Conservation (phyloP, 2,888 invertebrate species). For the Orthonevra nobilis region DNA sequence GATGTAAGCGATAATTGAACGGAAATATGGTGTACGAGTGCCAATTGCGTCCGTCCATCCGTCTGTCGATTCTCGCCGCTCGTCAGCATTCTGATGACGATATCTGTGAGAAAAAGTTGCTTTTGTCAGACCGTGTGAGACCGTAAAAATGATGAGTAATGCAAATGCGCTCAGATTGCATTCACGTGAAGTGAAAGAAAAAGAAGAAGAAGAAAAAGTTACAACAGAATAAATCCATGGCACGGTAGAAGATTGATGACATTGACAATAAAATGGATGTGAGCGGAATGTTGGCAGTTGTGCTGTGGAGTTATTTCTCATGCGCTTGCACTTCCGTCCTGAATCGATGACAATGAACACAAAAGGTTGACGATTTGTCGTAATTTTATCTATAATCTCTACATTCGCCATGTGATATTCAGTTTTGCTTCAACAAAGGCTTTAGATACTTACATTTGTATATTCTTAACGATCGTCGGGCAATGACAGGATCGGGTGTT, state of each 20-base stretch:
- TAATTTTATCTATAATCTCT: too few relatives aligned
- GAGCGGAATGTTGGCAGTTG: constrained; percentile 23
- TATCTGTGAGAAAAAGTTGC: constrained; percentile 52
- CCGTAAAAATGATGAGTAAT: constrained; percentile 55
- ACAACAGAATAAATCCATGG: constrained; percentile 23
- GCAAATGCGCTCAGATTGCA: constrained; percentile 50
- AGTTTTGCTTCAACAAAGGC: too few relatives aligned
- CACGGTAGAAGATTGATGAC: constrained; percentile 69
- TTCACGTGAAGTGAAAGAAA: constrained; percentile 20
- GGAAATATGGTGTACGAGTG: constrained; percentile 55
- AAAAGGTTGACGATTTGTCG: background rate
- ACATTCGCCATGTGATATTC: too few relatives aligned
- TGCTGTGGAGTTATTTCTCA: background rate
- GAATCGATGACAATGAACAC: background rate
- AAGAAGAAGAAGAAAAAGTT: background rate
- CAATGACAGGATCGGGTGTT: too few relatives aligned
- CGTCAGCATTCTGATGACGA: background rate
- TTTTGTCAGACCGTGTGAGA: constrained; percentile 21
- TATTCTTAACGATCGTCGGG: too few relatives aligned
- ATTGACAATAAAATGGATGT: constrained; percentile 60
- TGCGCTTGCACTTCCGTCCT: background rate
- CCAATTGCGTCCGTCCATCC: constrained; percentile 30
- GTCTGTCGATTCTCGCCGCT: background rate
- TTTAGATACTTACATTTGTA: too few relatives aligned
- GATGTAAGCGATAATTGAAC: constrained; percentile 65